These are phyloP conservation scores for Gonatopus flavifemur DNA, from an alignment of 1,140 invertebrate species.

Conservation along the genomic window DNA sequence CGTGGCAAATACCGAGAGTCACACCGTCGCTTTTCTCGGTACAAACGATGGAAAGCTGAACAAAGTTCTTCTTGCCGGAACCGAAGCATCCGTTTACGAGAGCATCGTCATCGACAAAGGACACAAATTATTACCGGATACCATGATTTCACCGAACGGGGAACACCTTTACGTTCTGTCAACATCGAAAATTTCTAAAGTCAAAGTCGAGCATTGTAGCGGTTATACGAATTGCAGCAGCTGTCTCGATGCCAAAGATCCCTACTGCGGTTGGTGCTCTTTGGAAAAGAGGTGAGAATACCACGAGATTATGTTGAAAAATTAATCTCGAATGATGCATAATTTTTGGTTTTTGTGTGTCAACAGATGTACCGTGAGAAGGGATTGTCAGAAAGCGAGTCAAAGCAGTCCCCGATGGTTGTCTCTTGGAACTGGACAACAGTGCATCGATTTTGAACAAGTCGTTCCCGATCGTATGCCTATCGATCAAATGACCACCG, in stretches of 20 bases:
- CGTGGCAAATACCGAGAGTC: constrained; percentile 79
- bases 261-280: constrained; percentile 98
- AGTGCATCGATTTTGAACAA: constrained; percentile 95
- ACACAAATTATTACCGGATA: constrained; percentile 79
- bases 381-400: constrained; percentile 86
- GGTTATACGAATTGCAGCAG: constrained; percentile 85
- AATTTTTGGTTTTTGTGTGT: constrained; percentile 26
- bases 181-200: constrained; percentile 77
- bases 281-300: constrained; percentile 88
- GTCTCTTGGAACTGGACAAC: constrained; percentile 85
- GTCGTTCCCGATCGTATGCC: constrained; percentile 88
- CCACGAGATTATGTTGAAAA: too few species aligned
- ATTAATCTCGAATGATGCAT: constrained; percentile 16
- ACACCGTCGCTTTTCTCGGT: constrained; percentile 91
- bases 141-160: constrained; percentile 74
- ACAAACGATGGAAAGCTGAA: constrained; percentile 76
- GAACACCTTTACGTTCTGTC: constrained; percentile 77
- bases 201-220: constrained; percentile 89
- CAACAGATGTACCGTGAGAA: constrained; percentile 82
- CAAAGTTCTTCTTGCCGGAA: constrained; percentile 74
- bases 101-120: constrained; percentile 72
- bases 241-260: constrained; percentile 90
- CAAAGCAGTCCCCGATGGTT: constrained; percentile 89
- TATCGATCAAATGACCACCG: constrained; percentile 79
- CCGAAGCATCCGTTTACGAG: constrained; percentile 75